Evolutionary conservation across 2,888 invertebrate genomes (phyloP), one percentile per base, ranked within the genome.

Genomic region (Saturnia pavonia): DNA sequence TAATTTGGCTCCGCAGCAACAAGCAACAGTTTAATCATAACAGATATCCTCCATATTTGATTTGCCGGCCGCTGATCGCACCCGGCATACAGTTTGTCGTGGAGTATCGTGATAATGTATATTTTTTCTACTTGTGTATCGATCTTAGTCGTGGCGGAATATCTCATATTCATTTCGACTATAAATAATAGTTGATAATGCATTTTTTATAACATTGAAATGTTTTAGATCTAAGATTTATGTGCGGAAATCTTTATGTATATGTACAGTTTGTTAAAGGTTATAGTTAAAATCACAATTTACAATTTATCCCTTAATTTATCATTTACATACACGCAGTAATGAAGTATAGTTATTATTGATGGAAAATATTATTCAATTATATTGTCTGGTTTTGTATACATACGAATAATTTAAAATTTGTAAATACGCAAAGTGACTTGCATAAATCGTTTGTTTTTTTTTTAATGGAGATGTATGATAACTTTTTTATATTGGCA

Each of bases 51-150:
- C 9, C 16, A 65, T 65, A 34, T 40, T 65, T 40, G 27, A n/a
- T 40, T 65, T 40, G 40, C 19, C 65, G 65, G 40, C 16, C 9
- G 40, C n/a, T 40, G n/a, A 40, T 65, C 16, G 19, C 34, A 40
- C 12, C 40, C 22, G 65, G 12, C 40, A 65, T 42, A 51, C 51
- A 51, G 63, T 68, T 42, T 65, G 27, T 69, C 65, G 16, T 45
- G 43, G 42, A 27, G 43, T 45, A 68, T 68, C 45, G 65, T 65
- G 85, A 88, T 88, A 88, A 84, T 93, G 92, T 93, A 93, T 91
- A 92, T 92, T 92, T 92, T 92, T 92, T 91, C 87, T 91, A 92
- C 90, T 86, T 91, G 89, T 90, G 91, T 90, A 92, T 89, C 86
- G 81, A 86, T 84, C 88, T 83, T 54, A n/a, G 9, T 82, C 80